Percentiles rank a stretch among this genome's conserved stretches.
Conservation (phyloP, 2,888 invertebrate genomes). For the Uloborus plumipes region DNA sequence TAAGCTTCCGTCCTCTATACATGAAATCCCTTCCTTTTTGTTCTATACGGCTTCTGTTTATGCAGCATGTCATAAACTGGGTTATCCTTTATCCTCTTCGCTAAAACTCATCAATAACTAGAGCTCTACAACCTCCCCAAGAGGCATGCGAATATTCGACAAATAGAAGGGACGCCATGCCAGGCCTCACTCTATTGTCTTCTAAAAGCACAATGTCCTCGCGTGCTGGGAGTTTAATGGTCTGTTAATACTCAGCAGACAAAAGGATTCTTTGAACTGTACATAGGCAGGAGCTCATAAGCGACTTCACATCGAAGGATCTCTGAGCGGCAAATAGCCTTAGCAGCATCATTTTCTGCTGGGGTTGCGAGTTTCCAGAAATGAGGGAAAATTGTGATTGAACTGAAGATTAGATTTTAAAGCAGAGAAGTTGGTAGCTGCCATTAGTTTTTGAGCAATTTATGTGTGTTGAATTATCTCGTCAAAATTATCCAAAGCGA, state of each 20-base stretch:
- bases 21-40: too few species aligned
- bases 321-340: slow-evolving; percentile 1
- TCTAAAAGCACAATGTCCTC: slow-evolving; percentile 9
- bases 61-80: too few species aligned
- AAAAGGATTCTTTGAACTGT: slow-evolving; percentile 17
- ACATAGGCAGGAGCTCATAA: slow-evolving; percentile 4
- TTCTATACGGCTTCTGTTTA: too few species aligned
- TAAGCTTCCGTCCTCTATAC: too few species aligned
- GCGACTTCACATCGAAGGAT: not conserved
- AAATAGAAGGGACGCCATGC: slow-evolving; percentile 23
- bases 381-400: slow-evolving; percentile 18
- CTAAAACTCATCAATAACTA: too few species aligned
- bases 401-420: slow-evolving; percentile 7
- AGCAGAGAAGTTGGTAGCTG: not conserved
- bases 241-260: slow-evolving; percentile 42
- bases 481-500: too few species aligned
- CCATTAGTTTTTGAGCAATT: too few species aligned
- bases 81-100: too few species aligned
- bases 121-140: slow-evolving; percentile 15
- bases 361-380: slow-evolving; percentile 19
- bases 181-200: slow-evolving; percentile 26
- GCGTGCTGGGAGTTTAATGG: slow-evolving; percentile 43
- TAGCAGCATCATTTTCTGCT: slow-evolving; percentile 45
- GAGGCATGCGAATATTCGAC: slow-evolving; percentile 16
- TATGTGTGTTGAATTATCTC: too few species aligned